Evolutionary conservation across 2,113 vertebrate species (phyloP), one percentile per base, ranked within the genome.

Genomic region (Stegastes partitus): DNA sequence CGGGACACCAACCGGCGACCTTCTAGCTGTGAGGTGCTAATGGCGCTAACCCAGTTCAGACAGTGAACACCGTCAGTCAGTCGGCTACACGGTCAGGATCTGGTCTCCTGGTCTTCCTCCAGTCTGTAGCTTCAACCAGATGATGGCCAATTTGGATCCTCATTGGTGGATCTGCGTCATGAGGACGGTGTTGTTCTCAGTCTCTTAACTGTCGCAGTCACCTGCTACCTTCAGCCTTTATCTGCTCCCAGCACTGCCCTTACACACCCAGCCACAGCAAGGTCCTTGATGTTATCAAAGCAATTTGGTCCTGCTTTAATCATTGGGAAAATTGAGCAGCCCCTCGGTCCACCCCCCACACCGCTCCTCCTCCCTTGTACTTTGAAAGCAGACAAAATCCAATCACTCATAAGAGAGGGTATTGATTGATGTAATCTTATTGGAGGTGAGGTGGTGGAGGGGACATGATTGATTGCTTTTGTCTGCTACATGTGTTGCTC

Each of bases 371-470:
- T 28, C 59, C 58, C 79, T 78, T 64, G 74, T 83, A 57, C 88
- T 87, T 87, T 81, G 74, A 81, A 81, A 87, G 87, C 85, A 87
- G 93, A 93, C 94, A 90, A 89, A 95, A 91, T 95, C 94, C 93
- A 94, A 93, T 95, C 91, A 94, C 85, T 95, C 94, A 93, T 95
- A 96, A 94, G 91, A 93, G 89, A 89, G 87, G 63, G 88, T 95
- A 96, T 83, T 95, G 96, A 97, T 92, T 95, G 92, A 94, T 95
- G 89, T 93, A 94, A 96, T 96, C 96, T 96, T 92, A 94, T 93
- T 95, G 91, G 94, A 90, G 87, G 82, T 83, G 85, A 94, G 88
- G 90, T 76, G 82, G 77, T 70, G 77, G 90, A 87, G 83, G 90
- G 87, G 90, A 91, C 83, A 61, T 79, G 80, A 96, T 89, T 93